Evolutionary conservation across 2,113 vertebrate species (phyloP).

Genomic region (Xiphophorus maculatus): DNA sequence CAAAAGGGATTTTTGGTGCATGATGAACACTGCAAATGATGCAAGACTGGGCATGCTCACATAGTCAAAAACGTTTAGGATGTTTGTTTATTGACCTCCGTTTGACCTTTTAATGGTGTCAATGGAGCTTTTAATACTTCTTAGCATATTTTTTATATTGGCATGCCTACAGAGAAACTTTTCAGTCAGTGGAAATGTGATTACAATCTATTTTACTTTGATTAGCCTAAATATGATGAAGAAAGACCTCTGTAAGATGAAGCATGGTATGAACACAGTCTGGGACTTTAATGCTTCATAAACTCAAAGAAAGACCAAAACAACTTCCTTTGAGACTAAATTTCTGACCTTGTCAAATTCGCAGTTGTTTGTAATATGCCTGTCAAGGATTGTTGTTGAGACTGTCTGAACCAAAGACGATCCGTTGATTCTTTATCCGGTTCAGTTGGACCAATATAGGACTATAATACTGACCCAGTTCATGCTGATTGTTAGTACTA

Average conservation of each 20-base stretch:
- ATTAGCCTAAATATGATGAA: background rate
- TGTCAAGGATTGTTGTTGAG: too few species aligned
- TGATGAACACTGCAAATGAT: constrained; percentile 65
- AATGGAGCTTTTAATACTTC: background rate
- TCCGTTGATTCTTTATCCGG: too few species aligned
- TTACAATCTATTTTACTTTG: background rate
- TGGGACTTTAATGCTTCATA: background rate
- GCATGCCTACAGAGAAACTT: background rate
- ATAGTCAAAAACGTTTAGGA: background rate
- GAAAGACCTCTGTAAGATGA: background rate
- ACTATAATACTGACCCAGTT: background rate
- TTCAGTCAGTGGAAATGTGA: background rate
- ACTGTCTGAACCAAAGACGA: too few species aligned
- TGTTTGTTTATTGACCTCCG: background rate
- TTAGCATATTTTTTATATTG: background rate
- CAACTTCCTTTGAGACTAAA: background rate
- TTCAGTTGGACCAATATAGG: background rate
- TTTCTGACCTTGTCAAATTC: background rate
- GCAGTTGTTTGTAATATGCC: background rate
- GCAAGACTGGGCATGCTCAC: constrained; percentile 58
- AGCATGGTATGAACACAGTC: background rate
- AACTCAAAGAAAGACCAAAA: background rate
- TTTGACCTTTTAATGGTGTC: background rate
- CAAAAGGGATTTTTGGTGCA: constrained; percentile 57
- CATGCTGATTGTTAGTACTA: background rate